Evolutionary conservation across 2,113 vertebrate genomes (phyloP).

Genomic region (rat (Rattus norvegicus)): GRCr8 NC_086028.1:36146501-36147000

Average conservation of each 20-base stretch:
- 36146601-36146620: not conserved
- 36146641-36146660: not conserved
- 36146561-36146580: not conserved
- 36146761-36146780: fast-evolving
- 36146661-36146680: not conserved
- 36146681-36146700: not conserved
- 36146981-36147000: not conserved
- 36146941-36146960: not conserved
- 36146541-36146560: not conserved
- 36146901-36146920: not conserved
- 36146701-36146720: not conserved
- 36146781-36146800: not conserved
- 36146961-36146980: not conserved
- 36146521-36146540: not conserved
- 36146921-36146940: slow-evolving; percentile 10
- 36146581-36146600: not conserved
- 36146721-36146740: fast-evolving
- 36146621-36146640: not conserved
- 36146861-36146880: not conserved
- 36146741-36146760: not conserved
- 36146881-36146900: not conserved
- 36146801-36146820: not conserved
- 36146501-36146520: not conserved
- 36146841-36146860: not conserved
- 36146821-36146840: not conserved